Evolutionary conservation across 2,797 vertebrate genomes (phyloP).

Genomic region (Crocodylus rhombifer): DNA sequence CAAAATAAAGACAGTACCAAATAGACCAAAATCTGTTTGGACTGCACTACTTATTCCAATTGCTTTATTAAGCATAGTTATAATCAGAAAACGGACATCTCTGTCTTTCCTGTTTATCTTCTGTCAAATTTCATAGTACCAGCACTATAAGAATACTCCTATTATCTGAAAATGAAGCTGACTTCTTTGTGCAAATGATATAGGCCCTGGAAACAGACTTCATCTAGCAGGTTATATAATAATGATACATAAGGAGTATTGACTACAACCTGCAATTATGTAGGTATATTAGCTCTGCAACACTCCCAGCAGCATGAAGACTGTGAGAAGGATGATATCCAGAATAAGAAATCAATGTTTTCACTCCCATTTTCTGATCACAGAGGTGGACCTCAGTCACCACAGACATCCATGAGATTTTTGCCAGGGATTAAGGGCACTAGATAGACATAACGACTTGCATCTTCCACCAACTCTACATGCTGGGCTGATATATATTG

Average conservation of each 20-base stretch:
- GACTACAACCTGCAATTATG: neutral
- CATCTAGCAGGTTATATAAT: neutral
- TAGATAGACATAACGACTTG: neutral
- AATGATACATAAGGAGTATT: neutral
- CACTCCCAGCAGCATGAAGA: neutral
- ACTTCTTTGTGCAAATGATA: neutral
- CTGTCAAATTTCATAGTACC: neutral
- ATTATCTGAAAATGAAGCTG: neutral
- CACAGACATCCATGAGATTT: neutral
- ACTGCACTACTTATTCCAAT: conserved; percentile 19
- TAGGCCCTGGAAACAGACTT: neutral
- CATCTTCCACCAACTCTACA: neutral
- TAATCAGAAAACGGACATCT: neutral
- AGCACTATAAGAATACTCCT: neutral
- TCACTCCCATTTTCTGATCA: neutral
- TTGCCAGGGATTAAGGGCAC: conserved; percentile 13
- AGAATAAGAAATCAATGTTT: neutral
- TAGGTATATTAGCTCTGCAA: neutral
- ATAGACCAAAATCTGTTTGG: conserved; percentile 6
- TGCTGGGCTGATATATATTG: neutral
- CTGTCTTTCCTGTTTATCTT: neutral
- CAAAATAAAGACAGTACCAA: neutral
- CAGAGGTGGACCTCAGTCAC: neutral
- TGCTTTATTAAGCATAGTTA: neutral
- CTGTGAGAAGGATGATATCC: neutral